Conservation (phyloP, 2,113 vertebrate species). For the Peucedramus taeniatus region DNA sequence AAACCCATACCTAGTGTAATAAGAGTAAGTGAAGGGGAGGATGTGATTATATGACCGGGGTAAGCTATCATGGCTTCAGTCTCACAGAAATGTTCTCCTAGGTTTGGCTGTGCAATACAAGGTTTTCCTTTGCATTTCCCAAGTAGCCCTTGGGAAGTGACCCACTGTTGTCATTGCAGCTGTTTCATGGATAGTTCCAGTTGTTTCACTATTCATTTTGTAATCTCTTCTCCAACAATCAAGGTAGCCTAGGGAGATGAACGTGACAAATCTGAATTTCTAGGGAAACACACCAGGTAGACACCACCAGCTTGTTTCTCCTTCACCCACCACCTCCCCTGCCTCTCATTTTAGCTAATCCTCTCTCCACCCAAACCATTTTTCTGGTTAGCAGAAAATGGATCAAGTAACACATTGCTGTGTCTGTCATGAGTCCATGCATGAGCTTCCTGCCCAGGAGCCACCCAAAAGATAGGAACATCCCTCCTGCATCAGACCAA, state of each 20-base stretch:
- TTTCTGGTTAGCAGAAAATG: neutral
- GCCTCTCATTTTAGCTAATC: neutral
- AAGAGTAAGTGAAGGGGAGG: conserved; percentile 6
- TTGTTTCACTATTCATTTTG: neutral
- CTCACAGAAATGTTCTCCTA: neutral
- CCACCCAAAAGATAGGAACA: neutral
- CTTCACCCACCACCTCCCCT: neutral
- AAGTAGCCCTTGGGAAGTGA: neutral
- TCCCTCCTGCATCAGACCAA: neutral
- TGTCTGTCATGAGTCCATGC: neutral
- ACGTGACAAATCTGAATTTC: neutral
- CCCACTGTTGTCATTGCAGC: neutral
- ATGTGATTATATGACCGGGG: neutral
- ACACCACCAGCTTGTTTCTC: neutral
- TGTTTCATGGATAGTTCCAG: neutral
- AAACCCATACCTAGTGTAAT: conserved; percentile 3
- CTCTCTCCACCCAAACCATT: neutral
- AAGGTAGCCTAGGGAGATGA: neutral
- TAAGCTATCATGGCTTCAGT: neutral
- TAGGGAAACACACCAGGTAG: neutral
- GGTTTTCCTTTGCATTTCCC: neutral
- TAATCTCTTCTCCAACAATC: neutral
- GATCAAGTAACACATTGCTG: neutral
- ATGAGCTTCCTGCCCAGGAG: neutral
- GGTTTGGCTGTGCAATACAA: neutral